Conservation (phyloP, 2,888 invertebrate species). For the Rhagonycha fulva region DNA sequence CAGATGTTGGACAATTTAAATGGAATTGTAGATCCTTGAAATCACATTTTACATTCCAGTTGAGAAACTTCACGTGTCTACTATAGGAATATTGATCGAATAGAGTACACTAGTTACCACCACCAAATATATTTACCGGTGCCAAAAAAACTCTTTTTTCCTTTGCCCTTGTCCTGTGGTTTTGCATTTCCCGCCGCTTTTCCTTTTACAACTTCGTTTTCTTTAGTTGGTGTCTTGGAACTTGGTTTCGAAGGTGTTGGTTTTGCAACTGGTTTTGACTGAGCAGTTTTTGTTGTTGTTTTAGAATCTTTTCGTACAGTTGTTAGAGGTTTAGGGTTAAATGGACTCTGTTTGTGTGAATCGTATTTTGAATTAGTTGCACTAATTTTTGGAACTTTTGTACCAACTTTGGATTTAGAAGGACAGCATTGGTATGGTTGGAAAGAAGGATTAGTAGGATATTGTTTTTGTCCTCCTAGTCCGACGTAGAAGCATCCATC, state of each 20-base stretch:
- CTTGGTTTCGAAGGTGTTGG: constrained; percentile 35
- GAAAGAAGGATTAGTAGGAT: constrained; percentile 72
- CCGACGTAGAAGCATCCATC: constrained; percentile 95
- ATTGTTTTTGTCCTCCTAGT: constrained; percentile 83
- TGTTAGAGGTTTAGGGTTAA: constrained; percentile 44
- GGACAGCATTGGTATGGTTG: constrained; percentile 94
- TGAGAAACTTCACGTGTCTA: constrained; percentile 48
- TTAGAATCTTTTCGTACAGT: constrained; percentile 24
- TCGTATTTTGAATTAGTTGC: constrained; percentile 42
- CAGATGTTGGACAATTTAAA: constrained; percentile 24
- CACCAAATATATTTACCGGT: constrained; percentile 83
- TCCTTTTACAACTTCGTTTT: constrained; percentile 43
- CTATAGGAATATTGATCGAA: constrained; percentile 43
- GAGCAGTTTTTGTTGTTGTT: constrained; percentile 34
- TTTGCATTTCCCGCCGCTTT: constrained; percentile 55
- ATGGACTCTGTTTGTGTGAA: constrained; percentile 37
- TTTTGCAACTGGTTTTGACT: constrained; percentile 38
- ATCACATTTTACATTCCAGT: constrained; percentile 39
- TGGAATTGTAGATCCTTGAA: constrained; percentile 34
- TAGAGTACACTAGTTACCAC: constrained; percentile 62
- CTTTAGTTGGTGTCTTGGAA: constrained; percentile 4
- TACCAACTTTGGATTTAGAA: constrained; percentile 70
- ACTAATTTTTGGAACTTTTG: constrained; percentile 41
- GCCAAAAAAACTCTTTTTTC: constrained; percentile 83
- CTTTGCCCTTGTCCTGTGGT: constrained; percentile 61